phyloP scores from a whole-genome alignment of 2,797 vertebrate genomes.

The Labeo calbasu region DNA sequence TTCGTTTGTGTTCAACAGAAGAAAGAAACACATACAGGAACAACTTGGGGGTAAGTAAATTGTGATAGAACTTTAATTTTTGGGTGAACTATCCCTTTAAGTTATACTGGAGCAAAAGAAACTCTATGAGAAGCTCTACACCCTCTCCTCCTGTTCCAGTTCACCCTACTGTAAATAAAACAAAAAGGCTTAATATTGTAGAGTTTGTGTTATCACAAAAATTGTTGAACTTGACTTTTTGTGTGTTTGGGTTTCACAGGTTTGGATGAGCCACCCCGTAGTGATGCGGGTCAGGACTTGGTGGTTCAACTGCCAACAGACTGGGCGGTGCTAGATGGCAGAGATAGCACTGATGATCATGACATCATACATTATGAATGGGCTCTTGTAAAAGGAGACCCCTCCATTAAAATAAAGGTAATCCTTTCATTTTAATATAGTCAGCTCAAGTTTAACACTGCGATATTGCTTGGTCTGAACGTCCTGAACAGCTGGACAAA shows the following conservation, averaged over 20 bases:
- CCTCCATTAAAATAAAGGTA: slow-evolving; percentile 90
- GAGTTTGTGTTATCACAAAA: neutral
- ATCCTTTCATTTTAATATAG: neutral
- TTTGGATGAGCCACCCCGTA: slow-evolving; percentile 85
- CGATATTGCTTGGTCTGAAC: neutral
- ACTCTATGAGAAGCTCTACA: neutral
- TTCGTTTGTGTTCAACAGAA: neutral
- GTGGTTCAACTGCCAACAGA: slow-evolving; percentile 91
- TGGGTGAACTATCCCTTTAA: neutral
- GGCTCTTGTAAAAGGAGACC: slow-evolving; percentile 85
- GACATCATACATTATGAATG: slow-evolving; percentile 87
- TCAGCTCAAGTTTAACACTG: neutral
- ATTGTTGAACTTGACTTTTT: neutral
- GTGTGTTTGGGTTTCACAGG: slow-evolving; percentile 11
- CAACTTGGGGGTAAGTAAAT: neutral
- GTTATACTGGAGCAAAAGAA: neutral
- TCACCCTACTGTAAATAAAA: neutral
- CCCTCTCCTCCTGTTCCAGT: neutral
- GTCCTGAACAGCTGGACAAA: neutral
- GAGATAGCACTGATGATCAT: slow-evolving; percentile 90
- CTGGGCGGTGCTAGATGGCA: slow-evolving; percentile 89
- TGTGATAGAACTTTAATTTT: neutral
- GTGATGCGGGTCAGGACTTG: slow-evolving; percentile 89
- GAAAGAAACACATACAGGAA: neutral
- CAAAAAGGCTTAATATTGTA: neutral